Evolutionary conservation across 2,113 vertebrate species (phyloP), one percentile per base, ranked within the genome.

Genomic region (Equus przewalskii): DNA sequence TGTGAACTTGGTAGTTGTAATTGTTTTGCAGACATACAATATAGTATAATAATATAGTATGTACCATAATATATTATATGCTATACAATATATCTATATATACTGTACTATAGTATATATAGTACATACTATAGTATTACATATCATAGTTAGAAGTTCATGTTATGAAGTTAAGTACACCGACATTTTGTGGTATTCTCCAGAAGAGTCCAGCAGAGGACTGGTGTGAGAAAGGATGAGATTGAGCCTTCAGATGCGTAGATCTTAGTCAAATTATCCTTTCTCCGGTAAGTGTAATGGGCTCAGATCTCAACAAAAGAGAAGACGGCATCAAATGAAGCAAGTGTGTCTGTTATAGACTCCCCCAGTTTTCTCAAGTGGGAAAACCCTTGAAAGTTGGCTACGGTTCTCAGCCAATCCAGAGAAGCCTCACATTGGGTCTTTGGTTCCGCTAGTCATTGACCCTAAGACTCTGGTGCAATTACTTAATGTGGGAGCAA

Each of bases 291-390:
- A 41, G 1, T 6, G 3, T 79, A 65, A 30, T 85, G 30, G 49
- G 16, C n/a, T 93, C 58, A 70, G 24, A 65, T 87, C 36, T 91
- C 18, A 82, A 51, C 44, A 58, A 91, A 96, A 91, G 44, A 94
- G 54, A 69, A 21, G 41, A 76, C 87, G 26, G 54, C 12, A 56
- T 76, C 69, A 72, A 56, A 28, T 88, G 84, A 89, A 65, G 15
- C 54, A 28, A 33, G 6, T 5, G 7, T 76, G n/a, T 90, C 73
- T 93, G n/a, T 36, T 49, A 14, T 18, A 14, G 3, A 62, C n/a
- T 46, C 33, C 41, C 36, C 1, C 60, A 22, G 41, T 64, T 91
- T 96, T 60, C 49, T 62, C 11, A 79, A 28, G 24, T 72, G 12
- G 13, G n/a, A 70, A 86, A 24, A 56, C 16, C 49, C 26, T 75